These are phyloP conservation scores for Brevipalpus yothersi DNA, from an alignment of 1,140 invertebrate genomes.

Conservation along the genomic window DNA sequence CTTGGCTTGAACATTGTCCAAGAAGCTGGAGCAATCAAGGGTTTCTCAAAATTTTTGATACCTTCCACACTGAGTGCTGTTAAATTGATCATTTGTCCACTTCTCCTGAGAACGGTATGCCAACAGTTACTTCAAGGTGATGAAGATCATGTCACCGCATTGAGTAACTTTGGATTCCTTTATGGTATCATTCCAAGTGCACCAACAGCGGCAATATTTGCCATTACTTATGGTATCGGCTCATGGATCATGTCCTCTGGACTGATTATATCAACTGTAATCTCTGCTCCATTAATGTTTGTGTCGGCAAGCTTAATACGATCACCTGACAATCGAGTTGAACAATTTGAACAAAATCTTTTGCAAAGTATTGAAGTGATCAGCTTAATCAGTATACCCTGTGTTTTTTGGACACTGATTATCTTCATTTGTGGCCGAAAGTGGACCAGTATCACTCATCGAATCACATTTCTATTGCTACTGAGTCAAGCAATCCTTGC, in stretches of 20 bases:
- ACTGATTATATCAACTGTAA: slow-evolving; percentile 75
- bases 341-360: slow-evolving; percentile 28
- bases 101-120: slow-evolving; percentile 57
- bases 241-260: slow-evolving; percentile 40
- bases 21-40: slow-evolving; percentile 43
- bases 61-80: slow-evolving; percentile 52
- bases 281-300: slow-evolving; percentile 82
- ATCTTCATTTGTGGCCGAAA: slow-evolving; percentile 49
- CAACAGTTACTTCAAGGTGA: not conserved
- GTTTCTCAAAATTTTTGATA: slow-evolving; percentile 47
- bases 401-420: slow-evolving; percentile 46
- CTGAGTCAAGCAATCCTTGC: slow-evolving; percentile 39
- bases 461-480: slow-evolving; percentile 46
- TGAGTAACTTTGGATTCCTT: slow-evolving; percentile 70
- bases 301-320: slow-evolving; percentile 76
- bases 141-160: not conserved
- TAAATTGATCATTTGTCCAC: slow-evolving; percentile 63
- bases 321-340: slow-evolving; percentile 19
- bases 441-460: slow-evolving; percentile 51
- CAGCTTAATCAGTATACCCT: slow-evolving; percentile 44
- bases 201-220: slow-evolving; percentile 80
- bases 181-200: slow-evolving; percentile 88
- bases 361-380: slow-evolving; percentile 53
- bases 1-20: slow-evolving; percentile 80
- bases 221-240: slow-evolving; percentile 38